Conservation (phyloP, 2,888 invertebrate species). For the Ganaspis brasiliensis region DNA sequence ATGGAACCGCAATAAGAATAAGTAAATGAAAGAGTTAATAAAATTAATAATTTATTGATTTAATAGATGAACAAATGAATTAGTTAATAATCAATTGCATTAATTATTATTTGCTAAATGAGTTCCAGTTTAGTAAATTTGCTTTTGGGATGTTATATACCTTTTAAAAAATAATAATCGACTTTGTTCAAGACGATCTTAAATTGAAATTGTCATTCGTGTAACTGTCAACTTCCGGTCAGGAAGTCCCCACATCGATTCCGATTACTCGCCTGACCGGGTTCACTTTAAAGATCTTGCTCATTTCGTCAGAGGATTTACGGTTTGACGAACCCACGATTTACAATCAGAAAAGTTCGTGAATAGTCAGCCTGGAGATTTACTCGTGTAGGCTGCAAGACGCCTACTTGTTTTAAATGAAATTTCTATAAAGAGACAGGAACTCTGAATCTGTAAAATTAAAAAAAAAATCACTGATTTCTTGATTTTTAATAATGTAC, state of each 20-base stretch:
- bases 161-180: background rate
- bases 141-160: background rate
- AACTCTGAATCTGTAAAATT: slow-evolving; percentile 10
- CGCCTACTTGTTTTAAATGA: slow-evolving; percentile 35
- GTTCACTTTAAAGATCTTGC: slow-evolving; percentile 24
- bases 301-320: slow-evolving; percentile 36
- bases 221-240: slow-evolving; percentile 35
- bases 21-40: no score
- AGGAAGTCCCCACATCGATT: slow-evolving; percentile 32
- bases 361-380: slow-evolving; percentile 24
- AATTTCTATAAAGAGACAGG: slow-evolving; percentile 41
- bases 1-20: no score
- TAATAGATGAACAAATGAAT: no score
- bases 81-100: no score
- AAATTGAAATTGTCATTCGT: slow-evolving; percentile 24
- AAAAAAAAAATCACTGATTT: slow-evolving; percentile 36
- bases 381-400: slow-evolving; percentile 16
- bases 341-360: slow-evolving; percentile 37
- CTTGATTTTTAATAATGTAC: background rate
- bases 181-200: slow-evolving; percentile 1
- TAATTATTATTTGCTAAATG: no score
- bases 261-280: slow-evolving; percentile 28
- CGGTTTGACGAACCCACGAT: slow-evolving; percentile 37
- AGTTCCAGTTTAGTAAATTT: no score
- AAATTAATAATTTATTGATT: no score